Evolutionary conservation across 2,113 vertebrate genomes (phyloP).

Genomic region (Osmerus mordax): DNA sequence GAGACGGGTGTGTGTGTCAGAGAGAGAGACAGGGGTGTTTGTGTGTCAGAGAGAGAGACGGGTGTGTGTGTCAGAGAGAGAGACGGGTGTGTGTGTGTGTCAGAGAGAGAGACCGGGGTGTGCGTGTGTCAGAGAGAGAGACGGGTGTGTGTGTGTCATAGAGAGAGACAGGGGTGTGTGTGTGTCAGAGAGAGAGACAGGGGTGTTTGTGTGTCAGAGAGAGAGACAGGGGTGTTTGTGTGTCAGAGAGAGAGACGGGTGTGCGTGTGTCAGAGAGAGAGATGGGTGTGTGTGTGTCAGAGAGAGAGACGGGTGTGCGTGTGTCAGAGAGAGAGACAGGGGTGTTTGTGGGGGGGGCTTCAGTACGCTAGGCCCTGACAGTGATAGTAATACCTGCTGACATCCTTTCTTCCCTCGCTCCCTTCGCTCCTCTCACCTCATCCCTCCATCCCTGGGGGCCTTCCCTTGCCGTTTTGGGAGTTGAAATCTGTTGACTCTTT

Average conservation of each 20-base stretch:
- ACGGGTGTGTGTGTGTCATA: too few species aligned
- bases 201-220: background rate
- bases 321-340: background rate
- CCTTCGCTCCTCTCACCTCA: constrained; percentile 50
- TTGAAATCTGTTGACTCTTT: constrained; percentile 73
- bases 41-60: too few species aligned
- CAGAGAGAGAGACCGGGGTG: too few species aligned
- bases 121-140: too few species aligned
- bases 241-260: background rate
- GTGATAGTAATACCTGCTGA: constrained; percentile 72
- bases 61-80: too few species aligned
- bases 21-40: background rate
- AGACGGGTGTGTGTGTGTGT: too few species aligned
- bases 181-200: too few species aligned
- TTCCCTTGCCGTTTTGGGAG: constrained; percentile 61
- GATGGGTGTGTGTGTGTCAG: constrained; percentile 12
- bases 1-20: too few species aligned
- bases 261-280: constrained; percentile 5
- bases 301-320: background rate
- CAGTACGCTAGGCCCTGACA: constrained; percentile 60
- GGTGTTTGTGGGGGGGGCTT: constrained; percentile 12
- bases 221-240: constrained; percentile 3
- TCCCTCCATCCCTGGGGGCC: constrained; percentile 60
- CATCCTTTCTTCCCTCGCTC: constrained; percentile 61
- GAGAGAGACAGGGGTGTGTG: too few species aligned